phyloP scores from a whole-genome alignment of 2,113 vertebrate species.

The Passerina amoena region DNA sequence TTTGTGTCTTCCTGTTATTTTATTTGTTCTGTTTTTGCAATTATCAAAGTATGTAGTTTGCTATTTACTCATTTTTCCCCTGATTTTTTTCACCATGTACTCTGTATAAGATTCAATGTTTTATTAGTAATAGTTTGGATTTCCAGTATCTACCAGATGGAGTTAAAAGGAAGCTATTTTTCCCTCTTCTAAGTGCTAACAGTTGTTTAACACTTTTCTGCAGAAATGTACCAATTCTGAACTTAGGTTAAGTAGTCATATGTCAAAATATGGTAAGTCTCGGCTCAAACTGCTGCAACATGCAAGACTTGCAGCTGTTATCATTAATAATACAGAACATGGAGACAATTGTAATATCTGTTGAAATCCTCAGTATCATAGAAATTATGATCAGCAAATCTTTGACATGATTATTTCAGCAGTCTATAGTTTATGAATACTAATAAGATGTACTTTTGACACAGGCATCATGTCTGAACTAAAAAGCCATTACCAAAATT shows the following conservation, averaged over 20 bases:
- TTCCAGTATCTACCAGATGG: background rate
- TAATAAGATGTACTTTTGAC: slow-evolving; percentile 32
- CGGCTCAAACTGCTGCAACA: background rate
- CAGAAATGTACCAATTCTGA: background rate
- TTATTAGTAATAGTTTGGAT: background rate
- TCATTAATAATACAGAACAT: slow-evolving; percentile 51
- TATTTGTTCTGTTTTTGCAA: background rate
- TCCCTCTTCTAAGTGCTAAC: background rate
- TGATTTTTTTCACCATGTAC: background rate
- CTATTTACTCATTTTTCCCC: background rate
- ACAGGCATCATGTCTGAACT: background rate
- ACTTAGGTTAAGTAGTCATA: background rate
- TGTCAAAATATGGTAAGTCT: slow-evolving; percentile 13
- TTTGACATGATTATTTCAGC: slow-evolving; percentile 33
- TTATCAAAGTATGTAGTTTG: background rate
- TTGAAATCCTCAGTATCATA: background rate
- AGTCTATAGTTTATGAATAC: background rate
- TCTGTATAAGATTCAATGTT: background rate
- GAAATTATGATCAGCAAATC: slow-evolving; percentile 22
- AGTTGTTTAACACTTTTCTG: background rate
- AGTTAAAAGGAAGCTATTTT: background rate
- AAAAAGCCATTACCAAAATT: slow-evolving; percentile 1
- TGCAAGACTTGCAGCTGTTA: slow-evolving; percentile 33
- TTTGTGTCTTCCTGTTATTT: background rate
- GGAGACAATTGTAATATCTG: background rate